Percentiles rank a stretch among this genome's conserved stretches.
These are phyloP conservation scores for Pygoscelis adeliae DNA, from an alignment of 2,113 vertebrate species.

Conservation along the genomic window DNA sequence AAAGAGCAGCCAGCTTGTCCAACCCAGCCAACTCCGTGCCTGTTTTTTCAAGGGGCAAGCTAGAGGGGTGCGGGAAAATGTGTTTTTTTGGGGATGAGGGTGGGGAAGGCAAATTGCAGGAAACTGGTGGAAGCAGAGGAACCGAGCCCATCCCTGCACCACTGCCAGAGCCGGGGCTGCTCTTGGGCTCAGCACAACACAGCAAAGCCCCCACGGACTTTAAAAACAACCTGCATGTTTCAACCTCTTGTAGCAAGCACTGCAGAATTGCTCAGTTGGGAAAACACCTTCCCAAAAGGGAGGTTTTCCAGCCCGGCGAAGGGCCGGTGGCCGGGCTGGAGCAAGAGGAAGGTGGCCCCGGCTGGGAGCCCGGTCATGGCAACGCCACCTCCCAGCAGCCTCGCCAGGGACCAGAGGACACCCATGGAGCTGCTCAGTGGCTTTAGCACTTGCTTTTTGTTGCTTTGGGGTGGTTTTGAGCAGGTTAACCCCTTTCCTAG, in stretches of 20 bases:
- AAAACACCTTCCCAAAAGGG: neutral
- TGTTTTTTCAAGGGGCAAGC: neutral
- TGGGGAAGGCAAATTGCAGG: neutral
- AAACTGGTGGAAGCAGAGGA: neutral
- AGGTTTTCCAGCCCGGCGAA: neutral
- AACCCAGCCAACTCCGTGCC: neutral
- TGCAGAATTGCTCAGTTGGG: neutral
- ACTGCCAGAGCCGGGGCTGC: neutral
- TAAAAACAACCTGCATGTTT: neutral
- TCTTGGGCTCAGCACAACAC: neutral
- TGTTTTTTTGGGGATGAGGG: rapidly evolving
- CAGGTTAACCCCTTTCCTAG: neutral
- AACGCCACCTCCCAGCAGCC: neutral
- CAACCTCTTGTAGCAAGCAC: neutral
- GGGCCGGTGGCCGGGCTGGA: neutral
- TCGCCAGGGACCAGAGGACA: neutral
- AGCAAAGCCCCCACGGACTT: neutral
- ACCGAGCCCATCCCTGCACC: rapidly evolving
- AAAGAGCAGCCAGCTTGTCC: neutral
- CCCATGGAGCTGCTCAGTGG: neutral
- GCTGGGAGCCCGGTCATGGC: neutral
- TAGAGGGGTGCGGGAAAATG: neutral
- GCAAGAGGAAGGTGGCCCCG: neutral
- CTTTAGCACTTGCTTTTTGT: neutral
- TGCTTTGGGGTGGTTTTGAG: neutral